Percentiles rank a stretch among this genome's conserved stretches.
Evolutionary conservation across 2,113 vertebrate species (phyloP).

Genomic region (Jaculus jaculus): DNA sequence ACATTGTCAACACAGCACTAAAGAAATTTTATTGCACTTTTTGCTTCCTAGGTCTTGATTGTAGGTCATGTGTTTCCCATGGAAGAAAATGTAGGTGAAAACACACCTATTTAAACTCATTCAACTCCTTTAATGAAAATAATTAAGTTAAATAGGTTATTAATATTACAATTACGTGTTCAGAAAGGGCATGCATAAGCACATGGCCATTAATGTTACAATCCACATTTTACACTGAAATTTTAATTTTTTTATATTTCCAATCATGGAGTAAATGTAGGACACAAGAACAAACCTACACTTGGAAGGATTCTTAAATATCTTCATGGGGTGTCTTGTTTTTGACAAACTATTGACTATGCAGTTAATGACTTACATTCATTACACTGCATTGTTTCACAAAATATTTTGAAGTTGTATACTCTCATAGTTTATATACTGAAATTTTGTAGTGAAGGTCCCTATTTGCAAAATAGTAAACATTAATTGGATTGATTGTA

Average conservation of each 20-base stretch:
- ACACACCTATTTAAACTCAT: constrained; percentile 47
- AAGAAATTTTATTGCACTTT: constrained; percentile 8
- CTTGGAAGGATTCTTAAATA: constrained; percentile 38
- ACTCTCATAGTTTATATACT: constrained; percentile 45
- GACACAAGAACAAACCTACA: constrained; percentile 56
- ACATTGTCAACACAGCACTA: constrained; percentile 50
- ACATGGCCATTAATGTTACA: constrained; percentile 59
- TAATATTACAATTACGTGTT: constrained; percentile 49
- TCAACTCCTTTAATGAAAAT: background rate
- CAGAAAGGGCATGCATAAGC: background rate
- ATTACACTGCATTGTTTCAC: constrained; percentile 11
- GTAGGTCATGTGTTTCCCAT: background rate
- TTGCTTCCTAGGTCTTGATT: constrained; percentile 39
- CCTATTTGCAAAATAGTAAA: constrained; percentile 34
- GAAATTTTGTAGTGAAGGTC: constrained; percentile 28
- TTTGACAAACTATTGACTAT: constrained; percentile 52
- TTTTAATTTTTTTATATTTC: constrained; percentile 40
- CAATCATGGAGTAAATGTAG: constrained; percentile 57
- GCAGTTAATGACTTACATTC: constrained; percentile 10
- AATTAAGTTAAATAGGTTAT: background rate
- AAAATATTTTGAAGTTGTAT: constrained; percentile 41
- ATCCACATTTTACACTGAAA: constrained; percentile 59
- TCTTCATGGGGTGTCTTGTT: background rate
- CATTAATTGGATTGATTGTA: background rate
- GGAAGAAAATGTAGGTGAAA: background rate